Percentiles rank a stretch among this genome's conserved stretches.
Evolutionary conservation across 2,888 invertebrate genomes (phyloP).

Genomic region (Platycnemis pennipes): DNA sequence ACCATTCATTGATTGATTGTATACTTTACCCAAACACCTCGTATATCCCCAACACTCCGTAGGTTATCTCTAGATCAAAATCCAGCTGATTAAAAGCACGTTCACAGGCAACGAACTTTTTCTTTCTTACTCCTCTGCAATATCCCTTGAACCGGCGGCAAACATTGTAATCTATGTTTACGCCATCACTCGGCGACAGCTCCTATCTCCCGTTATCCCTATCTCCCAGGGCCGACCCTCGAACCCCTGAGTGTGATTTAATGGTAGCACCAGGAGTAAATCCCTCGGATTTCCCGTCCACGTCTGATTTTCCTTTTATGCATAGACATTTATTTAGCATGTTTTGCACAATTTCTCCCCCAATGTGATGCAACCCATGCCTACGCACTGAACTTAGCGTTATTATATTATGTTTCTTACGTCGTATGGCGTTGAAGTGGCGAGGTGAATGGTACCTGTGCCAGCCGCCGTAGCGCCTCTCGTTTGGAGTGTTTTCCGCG

Average conservation of each 20-base stretch:
- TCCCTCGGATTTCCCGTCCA: background rate
- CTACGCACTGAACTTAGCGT: background rate
- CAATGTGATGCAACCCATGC: background rate
- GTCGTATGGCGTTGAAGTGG: too few species aligned
- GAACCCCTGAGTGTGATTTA: background rate
- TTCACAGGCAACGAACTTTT: background rate
- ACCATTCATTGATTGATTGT: background rate
- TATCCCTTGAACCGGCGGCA: background rate
- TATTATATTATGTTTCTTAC: too few species aligned
- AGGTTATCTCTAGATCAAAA: background rate
- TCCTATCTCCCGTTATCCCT: background rate
- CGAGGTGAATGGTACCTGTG: too few species aligned
- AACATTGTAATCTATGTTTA: constrained; percentile 9
- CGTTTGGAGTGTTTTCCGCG: background rate
- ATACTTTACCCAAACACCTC: background rate
- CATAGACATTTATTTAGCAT: background rate
- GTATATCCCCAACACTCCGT: background rate
- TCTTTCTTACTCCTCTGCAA: background rate
- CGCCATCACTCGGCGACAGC: background rate
- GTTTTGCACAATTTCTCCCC: background rate
- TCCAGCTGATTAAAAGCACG: background rate
- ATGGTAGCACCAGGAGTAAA: background rate
- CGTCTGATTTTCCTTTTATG: background rate
- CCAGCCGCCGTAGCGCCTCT: too few species aligned
- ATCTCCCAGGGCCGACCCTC: background rate